phyloP scores from a whole-genome alignment of 2,113 vertebrate genomes.

The Equus quagga region DNA sequence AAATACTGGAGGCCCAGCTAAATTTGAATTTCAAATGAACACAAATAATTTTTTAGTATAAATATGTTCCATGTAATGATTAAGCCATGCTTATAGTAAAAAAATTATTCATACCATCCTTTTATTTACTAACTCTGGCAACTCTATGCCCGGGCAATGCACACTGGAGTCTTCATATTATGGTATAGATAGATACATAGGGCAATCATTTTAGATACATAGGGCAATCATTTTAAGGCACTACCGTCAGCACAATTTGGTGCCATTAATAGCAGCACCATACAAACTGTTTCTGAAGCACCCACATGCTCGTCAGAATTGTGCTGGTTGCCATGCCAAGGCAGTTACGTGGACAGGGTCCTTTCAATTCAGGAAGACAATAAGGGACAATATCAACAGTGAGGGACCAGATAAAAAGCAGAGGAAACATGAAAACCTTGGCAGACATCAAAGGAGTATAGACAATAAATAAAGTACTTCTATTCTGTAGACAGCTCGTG shows the following conservation, averaged over 20 bases:
- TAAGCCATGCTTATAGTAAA: neutral
- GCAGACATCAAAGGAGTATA: slow-evolving; percentile 66
- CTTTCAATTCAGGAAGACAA: slow-evolving; percentile 45
- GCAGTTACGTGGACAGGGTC: slow-evolving; percentile 20
- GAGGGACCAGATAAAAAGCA: slow-evolving; percentile 68
- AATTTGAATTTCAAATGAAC: neutral
- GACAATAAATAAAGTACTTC: slow-evolving; percentile 67
- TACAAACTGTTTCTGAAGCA: neutral
- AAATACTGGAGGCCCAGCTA: neutral
- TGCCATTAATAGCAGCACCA: neutral
- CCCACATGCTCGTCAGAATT: neutral
- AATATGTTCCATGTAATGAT: neutral
- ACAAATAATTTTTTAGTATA: neutral
- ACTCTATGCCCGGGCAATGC: neutral
- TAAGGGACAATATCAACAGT: slow-evolving; percentile 43
- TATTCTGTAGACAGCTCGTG: slow-evolving; percentile 55
- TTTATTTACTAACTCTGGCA: slow-evolving; percentile 42
- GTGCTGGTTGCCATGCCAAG: slow-evolving; percentile 48
- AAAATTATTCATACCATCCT: neutral
- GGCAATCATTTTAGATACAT: neutral
- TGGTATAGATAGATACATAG: neutral
- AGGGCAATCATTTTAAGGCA: neutral
- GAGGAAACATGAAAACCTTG: slow-evolving; percentile 61
- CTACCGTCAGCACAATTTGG: neutral
- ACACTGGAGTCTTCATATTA: neutral